These are phyloP conservation scores for Holothuria leucospilota DNA, from an alignment of 53 echinoderm and acorn worm species.

Conservation along the genomic window DNA sequence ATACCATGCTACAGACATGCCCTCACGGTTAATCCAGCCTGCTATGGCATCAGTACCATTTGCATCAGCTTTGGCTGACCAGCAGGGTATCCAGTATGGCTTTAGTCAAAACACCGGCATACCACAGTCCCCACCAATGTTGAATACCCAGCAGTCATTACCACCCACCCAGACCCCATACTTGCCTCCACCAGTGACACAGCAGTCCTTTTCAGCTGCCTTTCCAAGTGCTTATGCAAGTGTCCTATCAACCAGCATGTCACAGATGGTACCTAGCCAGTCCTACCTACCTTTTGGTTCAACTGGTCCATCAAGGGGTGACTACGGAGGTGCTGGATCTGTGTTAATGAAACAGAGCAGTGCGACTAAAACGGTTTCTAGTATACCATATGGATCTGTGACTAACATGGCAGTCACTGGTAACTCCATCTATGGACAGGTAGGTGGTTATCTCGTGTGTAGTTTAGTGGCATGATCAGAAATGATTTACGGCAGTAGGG, in stretches of 20 bases:
- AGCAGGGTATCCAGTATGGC: slow-evolving; percentile 62
- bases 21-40: slow-evolving; percentile 63
- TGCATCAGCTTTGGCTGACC: slow-evolving; percentile 59
- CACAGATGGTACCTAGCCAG: slow-evolving; percentile 63
- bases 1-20: slow-evolving; percentile 49
- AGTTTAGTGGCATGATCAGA: no score
- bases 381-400: slow-evolving; percentile 65
- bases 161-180: slow-evolving; percentile 46
- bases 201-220: slow-evolving; percentile 46
- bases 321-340: slow-evolving; percentile 53
- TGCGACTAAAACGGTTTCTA: slow-evolving; percentile 73
- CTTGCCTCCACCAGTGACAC: slow-evolving; percentile 26
- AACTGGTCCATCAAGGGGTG: slow-evolving; percentile 53
- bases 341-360: slow-evolving; percentile 67
- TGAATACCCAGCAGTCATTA: slow-evolving; percentile 68
- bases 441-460: background rate
- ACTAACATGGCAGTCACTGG: slow-evolving; percentile 67
- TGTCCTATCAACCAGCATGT: slow-evolving; percentile 45
- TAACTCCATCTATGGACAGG: slow-evolving; percentile 73
- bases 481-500: no score
- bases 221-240: slow-evolving; percentile 27
- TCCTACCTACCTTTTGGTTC: slow-evolving; percentile 67
- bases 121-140: slow-evolving; percentile 63
- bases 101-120: slow-evolving; percentile 56
- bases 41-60: slow-evolving; percentile 42